Conservation (phyloP, 2,797 vertebrate species). For the Selene dorsalis region DNA sequence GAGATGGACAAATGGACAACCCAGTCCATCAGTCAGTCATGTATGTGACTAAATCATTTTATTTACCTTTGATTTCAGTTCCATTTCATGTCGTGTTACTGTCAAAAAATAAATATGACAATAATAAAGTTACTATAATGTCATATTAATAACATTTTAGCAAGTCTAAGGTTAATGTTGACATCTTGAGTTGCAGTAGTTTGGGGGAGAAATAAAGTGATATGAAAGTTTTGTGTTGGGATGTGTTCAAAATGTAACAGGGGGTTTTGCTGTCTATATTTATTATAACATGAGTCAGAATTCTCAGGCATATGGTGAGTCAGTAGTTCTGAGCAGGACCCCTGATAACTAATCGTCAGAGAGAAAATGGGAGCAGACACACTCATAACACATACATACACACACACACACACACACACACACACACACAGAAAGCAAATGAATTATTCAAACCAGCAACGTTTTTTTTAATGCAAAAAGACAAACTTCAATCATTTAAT, state of each 20-base stretch:
- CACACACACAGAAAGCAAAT: slow-evolving; percentile 47
- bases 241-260: background rate
- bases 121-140: background rate
- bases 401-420: slow-evolving; percentile 33
- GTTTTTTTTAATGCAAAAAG: slow-evolving; percentile 69
- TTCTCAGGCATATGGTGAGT: slow-evolving; percentile 45
- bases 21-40: background rate
- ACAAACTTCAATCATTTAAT: slow-evolving; percentile 62
- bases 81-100: background rate
- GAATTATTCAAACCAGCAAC: slow-evolving; percentile 65
- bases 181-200: background rate
- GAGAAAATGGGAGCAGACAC: slow-evolving; percentile 10
- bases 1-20: no score
- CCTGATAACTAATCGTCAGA: slow-evolving; percentile 39
- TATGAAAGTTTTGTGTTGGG: background rate
- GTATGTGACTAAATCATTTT: background rate
- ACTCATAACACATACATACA: slow-evolving; percentile 23
- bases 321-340: slow-evolving; percentile 44
- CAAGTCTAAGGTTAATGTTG: background rate
- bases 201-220: background rate
- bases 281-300: slow-evolving; percentile 39
- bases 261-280: slow-evolving; percentile 6
- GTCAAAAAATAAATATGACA: background rate
- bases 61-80: background rate
- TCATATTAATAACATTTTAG: background rate